Conservation (phyloP, 2,888 invertebrate species). For the Cantharis rustica region DNA sequence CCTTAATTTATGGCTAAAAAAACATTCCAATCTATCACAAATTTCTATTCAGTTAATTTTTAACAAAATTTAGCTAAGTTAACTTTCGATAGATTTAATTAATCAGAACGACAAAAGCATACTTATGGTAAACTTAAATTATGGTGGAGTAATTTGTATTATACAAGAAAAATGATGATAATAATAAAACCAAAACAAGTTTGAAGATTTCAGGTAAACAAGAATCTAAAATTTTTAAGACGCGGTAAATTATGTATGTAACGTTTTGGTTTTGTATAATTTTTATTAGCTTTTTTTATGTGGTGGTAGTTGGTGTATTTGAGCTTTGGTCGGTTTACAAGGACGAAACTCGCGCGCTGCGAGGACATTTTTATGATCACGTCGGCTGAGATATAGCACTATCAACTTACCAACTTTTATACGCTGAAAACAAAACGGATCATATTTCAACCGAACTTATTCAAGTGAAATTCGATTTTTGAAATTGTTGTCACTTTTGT, state of each 20-base stretch:
- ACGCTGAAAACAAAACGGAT: slow-evolving; percentile 57
- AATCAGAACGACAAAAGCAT: too few relatives aligned
- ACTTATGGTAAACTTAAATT: too few relatives aligned
- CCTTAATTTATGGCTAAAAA: not conserved
- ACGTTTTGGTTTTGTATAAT: slow-evolving; percentile 1
- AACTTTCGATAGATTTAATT: too few relatives aligned
- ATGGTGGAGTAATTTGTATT: too few relatives aligned
- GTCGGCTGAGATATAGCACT: slow-evolving; percentile 57
- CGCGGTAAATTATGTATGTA: not conserved
- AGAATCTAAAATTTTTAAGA: not conserved
- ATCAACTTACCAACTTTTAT: slow-evolving; percentile 57
- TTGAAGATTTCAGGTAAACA: not conserved
- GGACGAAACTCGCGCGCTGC: slow-evolving; percentile 48
- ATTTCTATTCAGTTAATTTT: not conserved
- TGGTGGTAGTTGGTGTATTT: slow-evolving; percentile 39
- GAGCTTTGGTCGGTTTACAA: slow-evolving; percentile 43
- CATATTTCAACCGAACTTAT: slow-evolving; percentile 53
- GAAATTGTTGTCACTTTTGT: slow-evolving; percentile 48
- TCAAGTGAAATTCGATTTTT: slow-evolving; percentile 51
- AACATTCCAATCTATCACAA: not conserved
- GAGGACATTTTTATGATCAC: slow-evolving; percentile 57
- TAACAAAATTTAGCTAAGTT: too few relatives aligned
- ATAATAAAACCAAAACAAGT: not conserved
- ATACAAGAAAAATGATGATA: not conserved
- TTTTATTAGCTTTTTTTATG: not conserved